phyloP scores from a whole-genome alignment of 2,888 invertebrate genomes.

The Neoscelio sp. region DNA sequence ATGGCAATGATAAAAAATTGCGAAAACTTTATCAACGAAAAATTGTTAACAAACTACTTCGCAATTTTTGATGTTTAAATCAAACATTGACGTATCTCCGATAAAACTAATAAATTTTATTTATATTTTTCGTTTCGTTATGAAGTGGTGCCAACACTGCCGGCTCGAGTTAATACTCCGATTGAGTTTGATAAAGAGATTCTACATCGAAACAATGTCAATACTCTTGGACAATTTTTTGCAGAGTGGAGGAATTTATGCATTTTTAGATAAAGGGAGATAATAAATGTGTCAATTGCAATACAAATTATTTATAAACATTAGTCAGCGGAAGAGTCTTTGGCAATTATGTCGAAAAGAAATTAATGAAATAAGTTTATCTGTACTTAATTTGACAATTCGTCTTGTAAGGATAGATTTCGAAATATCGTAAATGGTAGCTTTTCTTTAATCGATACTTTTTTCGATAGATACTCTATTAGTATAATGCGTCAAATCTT shows the following conservation, averaged over 20 bases:
- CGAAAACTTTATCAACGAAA: neutral
- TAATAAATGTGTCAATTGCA: slow-evolving; percentile 1
- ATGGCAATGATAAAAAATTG: slow-evolving; percentile 30
- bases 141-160: slow-evolving; percentile 25
- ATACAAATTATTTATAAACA: slow-evolving; percentile 23
- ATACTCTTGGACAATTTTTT: slow-evolving; percentile 10
- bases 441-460: too few species aligned
- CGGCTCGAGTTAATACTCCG: slow-evolving; percentile 15
- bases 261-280: slow-evolving; percentile 8
- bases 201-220: slow-evolving; percentile 28
- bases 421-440: too few species aligned
- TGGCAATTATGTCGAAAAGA: slow-evolving; percentile 1
- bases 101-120: slow-evolving; percentile 55
- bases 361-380: too few species aligned
- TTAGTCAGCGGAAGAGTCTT: neutral
- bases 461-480: too few species aligned
- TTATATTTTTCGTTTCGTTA: slow-evolving; percentile 24
- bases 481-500: too few species aligned
- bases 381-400: too few species aligned
- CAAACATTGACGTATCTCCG: slow-evolving; percentile 39
- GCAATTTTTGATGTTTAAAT: slow-evolving; percentile 42
- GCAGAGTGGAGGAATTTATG: too few species aligned
- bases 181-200: slow-evolving; percentile 42
- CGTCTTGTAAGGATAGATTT: too few species aligned
- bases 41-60: slow-evolving; percentile 7